Evolutionary conservation across 2,113 vertebrate species (phyloP), one percentile per base, ranked within the genome.

Genomic region (Oceanodroma tethys): DNA sequence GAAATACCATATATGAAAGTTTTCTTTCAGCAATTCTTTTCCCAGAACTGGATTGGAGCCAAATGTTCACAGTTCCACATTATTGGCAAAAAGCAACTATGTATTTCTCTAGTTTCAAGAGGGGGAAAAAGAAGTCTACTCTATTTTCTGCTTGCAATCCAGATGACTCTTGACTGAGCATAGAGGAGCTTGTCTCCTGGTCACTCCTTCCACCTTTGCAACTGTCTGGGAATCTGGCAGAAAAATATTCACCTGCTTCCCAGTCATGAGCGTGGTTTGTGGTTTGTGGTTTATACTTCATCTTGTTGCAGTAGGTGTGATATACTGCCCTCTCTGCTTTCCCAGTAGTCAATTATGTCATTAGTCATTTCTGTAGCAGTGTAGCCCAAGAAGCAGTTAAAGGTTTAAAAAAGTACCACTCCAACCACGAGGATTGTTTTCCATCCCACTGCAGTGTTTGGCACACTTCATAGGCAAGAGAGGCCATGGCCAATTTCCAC

Each of bases 181-280:
- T 4, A 48, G 55, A 66, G 22, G 38, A 74, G 5, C 11, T 43
- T 83, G 38, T 67, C 27, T 66, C 23, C 36, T 81, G 32, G 36
- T 27, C 20, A 30, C 14, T 78, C 38, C 32, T 56, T 88, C n/a
- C 6, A 83, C 32, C 21, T 83, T 84, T 59, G 67, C 0, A 1
- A 27, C 30, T 67, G 10, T 58, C 55, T 81, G 38, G 42, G 50
- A 83, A 83, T 67, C 45, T 70, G 67, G 40, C 29, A 83, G 62
- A 83, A 73, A 59, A 91, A 91, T 59, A 88, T 42, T 88, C 68
- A 67, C 42, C 25, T 55, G 59, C 20, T 95, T 81, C 67, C 52
- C 70, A 76, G 78, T 32, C n/a, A 56, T 10, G 45, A 81, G 18
- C 17, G 5, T 59, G 52, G 42, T 55, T 81, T 91, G 63, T 74